Percentiles rank a stretch among this genome's conserved stretches.
phyloP scores from a whole-genome alignment of 2,113 vertebrate genomes.

The Lipotes vexillifer region DNA sequence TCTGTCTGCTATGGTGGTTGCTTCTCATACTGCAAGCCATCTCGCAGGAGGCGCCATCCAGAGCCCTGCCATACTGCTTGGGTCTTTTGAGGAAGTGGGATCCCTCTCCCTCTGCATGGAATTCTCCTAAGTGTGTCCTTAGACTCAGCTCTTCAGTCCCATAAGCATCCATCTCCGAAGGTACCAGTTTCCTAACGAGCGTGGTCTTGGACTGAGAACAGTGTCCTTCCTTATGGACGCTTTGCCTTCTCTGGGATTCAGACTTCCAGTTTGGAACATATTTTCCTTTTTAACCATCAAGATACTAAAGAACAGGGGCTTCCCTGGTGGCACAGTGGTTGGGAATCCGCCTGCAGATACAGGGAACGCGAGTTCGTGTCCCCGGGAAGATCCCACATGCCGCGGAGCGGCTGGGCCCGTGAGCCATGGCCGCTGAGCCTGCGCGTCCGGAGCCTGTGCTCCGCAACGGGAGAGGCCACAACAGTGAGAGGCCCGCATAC shows the following conservation, averaged over 20 bases:
- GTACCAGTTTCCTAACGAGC: not conserved
- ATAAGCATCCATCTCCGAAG: not conserved
- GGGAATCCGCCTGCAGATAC: too few species aligned
- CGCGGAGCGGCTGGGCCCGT: too few species aligned
- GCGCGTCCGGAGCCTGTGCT: too few species aligned
- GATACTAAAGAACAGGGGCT: not conserved
- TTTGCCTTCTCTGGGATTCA: not conserved
- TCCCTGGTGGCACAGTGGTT: too few species aligned
- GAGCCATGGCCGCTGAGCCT: too few species aligned
- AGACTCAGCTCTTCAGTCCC: not conserved
- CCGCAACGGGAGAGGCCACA: too few species aligned
- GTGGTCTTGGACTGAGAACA: not conserved
- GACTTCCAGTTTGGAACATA: not conserved
- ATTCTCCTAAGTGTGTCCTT: not conserved
- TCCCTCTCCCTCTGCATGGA: too few species aligned
- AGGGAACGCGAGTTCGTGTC: too few species aligned
- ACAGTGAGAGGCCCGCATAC: too few species aligned
- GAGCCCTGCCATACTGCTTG: too few species aligned
- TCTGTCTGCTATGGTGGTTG: not conserved
- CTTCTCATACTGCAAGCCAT: not conserved
- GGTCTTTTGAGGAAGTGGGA: not conserved
- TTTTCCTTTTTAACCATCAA: not conserved
- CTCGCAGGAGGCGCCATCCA: not conserved
- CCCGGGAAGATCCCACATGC: too few species aligned
- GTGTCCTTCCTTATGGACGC: fast-evolving